Conservation (phyloP, 2,113 vertebrate species). For the Symphodus melops region DNA sequence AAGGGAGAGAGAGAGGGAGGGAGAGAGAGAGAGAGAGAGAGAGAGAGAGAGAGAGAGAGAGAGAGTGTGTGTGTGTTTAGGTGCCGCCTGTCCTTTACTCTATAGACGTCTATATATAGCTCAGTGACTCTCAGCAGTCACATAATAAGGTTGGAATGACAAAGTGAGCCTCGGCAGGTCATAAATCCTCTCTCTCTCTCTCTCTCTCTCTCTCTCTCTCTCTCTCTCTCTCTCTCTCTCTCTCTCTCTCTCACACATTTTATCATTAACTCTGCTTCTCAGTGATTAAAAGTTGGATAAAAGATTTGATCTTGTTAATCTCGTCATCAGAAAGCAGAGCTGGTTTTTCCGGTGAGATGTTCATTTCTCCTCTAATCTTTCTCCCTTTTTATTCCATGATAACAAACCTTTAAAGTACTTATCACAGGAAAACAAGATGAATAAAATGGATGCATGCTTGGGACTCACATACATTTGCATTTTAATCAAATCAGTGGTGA, state of each 20-base stretch:
- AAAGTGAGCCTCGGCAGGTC: constrained; percentile 70
- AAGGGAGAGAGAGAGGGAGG: constrained; percentile 10
- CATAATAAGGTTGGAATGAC: constrained; percentile 79
- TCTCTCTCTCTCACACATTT: constrained; percentile 33
- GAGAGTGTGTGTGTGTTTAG: constrained; percentile 11
- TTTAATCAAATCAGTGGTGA: too few relatives aligned
- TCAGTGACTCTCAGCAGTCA: constrained; percentile 63
- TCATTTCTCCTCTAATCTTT: too few relatives aligned
- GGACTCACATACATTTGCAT: too few relatives aligned
- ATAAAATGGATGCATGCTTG: too few relatives aligned
- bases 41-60: constrained; percentile 8
- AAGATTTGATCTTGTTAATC: too few relatives aligned
- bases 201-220: constrained; percentile 36
- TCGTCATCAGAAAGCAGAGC: too few relatives aligned
- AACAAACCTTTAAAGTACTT: too few relatives aligned
- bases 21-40: neutral
- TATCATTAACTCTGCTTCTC: too few relatives aligned
- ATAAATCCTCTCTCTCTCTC: constrained; percentile 56
- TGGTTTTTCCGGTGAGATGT: too few relatives aligned
- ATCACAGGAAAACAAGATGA: too few relatives aligned
- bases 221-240: constrained; percentile 32
- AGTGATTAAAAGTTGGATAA: too few relatives aligned
- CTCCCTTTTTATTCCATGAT: too few relatives aligned
- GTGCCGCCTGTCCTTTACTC: constrained; percentile 57
- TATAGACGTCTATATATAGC: constrained; percentile 78